phyloP scores from a whole-genome alignment of 1,140 invertebrate species.

The Lordiphosa mommai region DNA sequence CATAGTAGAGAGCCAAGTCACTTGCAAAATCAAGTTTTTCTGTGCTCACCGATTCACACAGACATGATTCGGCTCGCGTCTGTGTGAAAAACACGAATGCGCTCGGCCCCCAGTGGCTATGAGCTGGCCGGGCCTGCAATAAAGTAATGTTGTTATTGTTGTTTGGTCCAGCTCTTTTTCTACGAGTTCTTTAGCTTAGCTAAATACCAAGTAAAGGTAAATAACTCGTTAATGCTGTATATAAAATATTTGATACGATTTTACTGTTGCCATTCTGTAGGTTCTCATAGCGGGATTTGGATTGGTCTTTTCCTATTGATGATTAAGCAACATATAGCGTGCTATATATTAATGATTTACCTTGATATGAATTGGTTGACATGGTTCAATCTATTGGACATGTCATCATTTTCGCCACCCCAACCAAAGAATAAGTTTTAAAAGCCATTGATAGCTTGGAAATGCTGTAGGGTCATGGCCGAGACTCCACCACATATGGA shows the following conservation, averaged over 20 bases:
- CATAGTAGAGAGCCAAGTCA: no score
- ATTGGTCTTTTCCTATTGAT: conserved; percentile 93
- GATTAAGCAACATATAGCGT: conserved; percentile 93
- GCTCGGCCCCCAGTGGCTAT: no score
- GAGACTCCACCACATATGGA: conserved; percentile 95
- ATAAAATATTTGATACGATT: conserved; percentile 91
- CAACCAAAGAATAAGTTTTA: conserved; percentile 96
- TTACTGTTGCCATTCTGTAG: conserved; percentile 90
- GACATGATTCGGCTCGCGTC: no score
- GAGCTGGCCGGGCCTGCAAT: no score
- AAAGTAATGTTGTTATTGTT: conserved; percentile 65
- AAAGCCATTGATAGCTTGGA: conserved; percentile 92
- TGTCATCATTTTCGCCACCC: conserved; percentile 96
- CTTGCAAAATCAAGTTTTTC: no score
- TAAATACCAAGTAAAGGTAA: conserved; percentile 88
- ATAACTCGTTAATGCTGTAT: conserved; percentile 84
- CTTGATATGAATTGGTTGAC: conserved; percentile 90
- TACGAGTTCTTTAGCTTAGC: conserved; percentile 83
- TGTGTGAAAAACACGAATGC: no score
- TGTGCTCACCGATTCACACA: no score
- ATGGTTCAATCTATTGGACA: conserved; percentile 89
- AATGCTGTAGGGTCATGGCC: conserved; percentile 90
- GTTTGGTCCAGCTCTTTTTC: conserved; percentile 64
- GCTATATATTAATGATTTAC: conserved; percentile 93
- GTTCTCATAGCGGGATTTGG: conserved; percentile 92